A percentile compares a stretch with the other conserved stretches of the same genome.
Evolutionary conservation across 2,797 vertebrate species (phyloP).

Genomic region (Cyprinodon diabolis): DNA sequence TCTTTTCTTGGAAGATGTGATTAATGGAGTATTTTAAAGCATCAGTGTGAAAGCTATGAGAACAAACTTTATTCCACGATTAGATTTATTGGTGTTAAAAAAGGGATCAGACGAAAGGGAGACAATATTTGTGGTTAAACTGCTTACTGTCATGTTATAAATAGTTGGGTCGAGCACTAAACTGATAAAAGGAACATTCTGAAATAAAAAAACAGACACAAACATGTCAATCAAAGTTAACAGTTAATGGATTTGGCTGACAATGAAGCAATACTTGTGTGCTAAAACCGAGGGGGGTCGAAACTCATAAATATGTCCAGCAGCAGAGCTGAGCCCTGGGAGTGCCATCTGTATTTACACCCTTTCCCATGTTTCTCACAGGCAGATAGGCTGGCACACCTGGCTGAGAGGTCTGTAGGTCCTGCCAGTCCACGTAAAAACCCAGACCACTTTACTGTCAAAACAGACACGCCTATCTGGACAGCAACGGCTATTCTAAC

Average conservation of each 20-base stretch:
- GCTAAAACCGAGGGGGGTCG: slow-evolving; percentile 33
- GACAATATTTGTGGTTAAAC: background rate
- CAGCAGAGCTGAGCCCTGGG: slow-evolving; percentile 34
- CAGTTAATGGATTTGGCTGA: slow-evolving; percentile 5
- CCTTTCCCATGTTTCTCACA: slow-evolving; percentile 54
- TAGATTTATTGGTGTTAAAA: background rate
- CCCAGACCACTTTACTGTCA: slow-evolving; percentile 40
- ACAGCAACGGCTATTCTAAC: slow-evolving; percentile 65
- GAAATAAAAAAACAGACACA: background rate
- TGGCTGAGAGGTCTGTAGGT: slow-evolving; percentile 33
- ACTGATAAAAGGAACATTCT: background rate
- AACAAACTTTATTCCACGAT: slow-evolving; percentile 17
- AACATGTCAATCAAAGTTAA: background rate
- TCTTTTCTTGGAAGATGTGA: slow-evolving; percentile 16
- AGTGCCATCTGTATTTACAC: slow-evolving; percentile 49
- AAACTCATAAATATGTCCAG: slow-evolving; percentile 28
- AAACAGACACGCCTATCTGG: slow-evolving; percentile 49
- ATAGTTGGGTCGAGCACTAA: background rate
- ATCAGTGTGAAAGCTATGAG: slow-evolving; percentile 25
- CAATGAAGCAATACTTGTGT: slow-evolving; percentile 2
- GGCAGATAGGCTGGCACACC: slow-evolving; percentile 36
- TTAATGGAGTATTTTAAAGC: slow-evolving; percentile 22
- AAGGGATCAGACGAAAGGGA: background rate
- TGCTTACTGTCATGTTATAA: background rate
- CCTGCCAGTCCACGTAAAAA: slow-evolving; percentile 40